These are phyloP conservation scores for Archips xylosteana DNA, from an alignment of 2,888 invertebrate genomes.

Conservation along the genomic window DNA sequence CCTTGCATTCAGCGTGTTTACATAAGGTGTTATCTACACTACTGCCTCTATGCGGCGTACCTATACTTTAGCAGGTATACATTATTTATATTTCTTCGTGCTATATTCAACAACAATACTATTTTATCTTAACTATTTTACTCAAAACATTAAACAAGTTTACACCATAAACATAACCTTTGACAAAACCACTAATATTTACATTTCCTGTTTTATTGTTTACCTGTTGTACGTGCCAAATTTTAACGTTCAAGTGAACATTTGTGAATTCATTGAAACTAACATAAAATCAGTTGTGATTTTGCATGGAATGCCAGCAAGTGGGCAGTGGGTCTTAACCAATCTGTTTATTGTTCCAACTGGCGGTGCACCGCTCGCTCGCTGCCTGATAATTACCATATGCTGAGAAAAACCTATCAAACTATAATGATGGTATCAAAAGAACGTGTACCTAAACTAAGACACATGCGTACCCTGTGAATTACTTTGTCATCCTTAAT, in stretches of 20 bases:
- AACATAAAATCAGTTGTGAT: slow-evolving; percentile 35
- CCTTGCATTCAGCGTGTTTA: slow-evolving; percentile 18
- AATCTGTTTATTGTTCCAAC: slow-evolving; percentile 68
- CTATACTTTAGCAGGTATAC: background rate
- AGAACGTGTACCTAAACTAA: slow-evolving; percentile 28
- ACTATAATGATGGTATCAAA: slow-evolving; percentile 24
- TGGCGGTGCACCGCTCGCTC: slow-evolving; percentile 49
- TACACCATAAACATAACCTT: slow-evolving; percentile 26
- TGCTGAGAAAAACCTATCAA: slow-evolving; percentile 45
- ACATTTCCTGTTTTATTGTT: slow-evolving; percentile 35
- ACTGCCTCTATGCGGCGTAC: background rate
- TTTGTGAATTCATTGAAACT: slow-evolving; percentile 32
- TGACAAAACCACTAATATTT: slow-evolving; percentile 39
- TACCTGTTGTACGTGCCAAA: slow-evolving; percentile 33
- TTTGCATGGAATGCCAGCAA: slow-evolving; percentile 52
- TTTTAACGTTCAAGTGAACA: slow-evolving; percentile 21
- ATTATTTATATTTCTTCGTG: background rate
- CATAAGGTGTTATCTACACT: slow-evolving; percentile 8
- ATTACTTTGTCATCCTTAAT: background rate
- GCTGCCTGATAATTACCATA: slow-evolving; percentile 58
- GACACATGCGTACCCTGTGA: slow-evolving; percentile 23
- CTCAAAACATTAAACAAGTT: slow-evolving; percentile 24
- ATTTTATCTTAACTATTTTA: slow-evolving; percentile 10
- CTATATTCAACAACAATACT: background rate
- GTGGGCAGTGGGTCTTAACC: slow-evolving; percentile 49